Base-by-base conservation (phyloP, 2,888 invertebrate genomes). In the Tenthredo mesomela region DNA sequence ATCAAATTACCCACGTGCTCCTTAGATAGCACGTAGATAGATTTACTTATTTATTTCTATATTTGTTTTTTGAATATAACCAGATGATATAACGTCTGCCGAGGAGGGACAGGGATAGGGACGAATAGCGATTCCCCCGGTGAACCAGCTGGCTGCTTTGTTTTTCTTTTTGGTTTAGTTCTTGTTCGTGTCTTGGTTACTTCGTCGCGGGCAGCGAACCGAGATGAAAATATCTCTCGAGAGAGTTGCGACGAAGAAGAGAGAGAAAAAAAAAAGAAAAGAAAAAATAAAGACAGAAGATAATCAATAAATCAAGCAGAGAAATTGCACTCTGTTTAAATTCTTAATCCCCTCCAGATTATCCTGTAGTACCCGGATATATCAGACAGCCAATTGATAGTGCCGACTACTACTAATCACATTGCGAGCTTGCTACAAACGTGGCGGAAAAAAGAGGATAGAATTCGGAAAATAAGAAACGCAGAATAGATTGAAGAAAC, bases 1-100 rank as follows among this genome's bases (percentile, higher is more conserved):
- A 80, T 80, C 80, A 80, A 80, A 80, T 80, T 61, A 61, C 61
- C 80, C 80, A 80, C 61, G 80, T 80, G 54, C 77, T 54, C 54
- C 50, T 29, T 15, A 29, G 77, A 50, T 29, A 77, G 77, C 54
- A 77, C 77, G 47, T 54, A 25, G 25, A 50, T 77, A 77, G 50
- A 50, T 77, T 77, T 29, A 54, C 29, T 77, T 77, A 50, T 77
- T 77, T 77, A 54, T 77, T 29, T 77, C 18, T 33, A 77, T 54
- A 33, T 54, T 50, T 18, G 54, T 77, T 77, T 50, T 50, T 54
- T 37, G 40, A 43, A 73, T 73, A 43, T 73, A 73, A 73, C 71
- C 50, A 77, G 77, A 77, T 77, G 77, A 77, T 77, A 77, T 77
- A 77, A 54, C 54, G 77, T 77, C 77, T 33, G 54, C 29, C 50